These are phyloP conservation scores for Turritopsis dohrnii DNA, from an alignment of 30 jellyfish, hydroid and myxozoan genomes.

Conservation along the genomic window DNA sequence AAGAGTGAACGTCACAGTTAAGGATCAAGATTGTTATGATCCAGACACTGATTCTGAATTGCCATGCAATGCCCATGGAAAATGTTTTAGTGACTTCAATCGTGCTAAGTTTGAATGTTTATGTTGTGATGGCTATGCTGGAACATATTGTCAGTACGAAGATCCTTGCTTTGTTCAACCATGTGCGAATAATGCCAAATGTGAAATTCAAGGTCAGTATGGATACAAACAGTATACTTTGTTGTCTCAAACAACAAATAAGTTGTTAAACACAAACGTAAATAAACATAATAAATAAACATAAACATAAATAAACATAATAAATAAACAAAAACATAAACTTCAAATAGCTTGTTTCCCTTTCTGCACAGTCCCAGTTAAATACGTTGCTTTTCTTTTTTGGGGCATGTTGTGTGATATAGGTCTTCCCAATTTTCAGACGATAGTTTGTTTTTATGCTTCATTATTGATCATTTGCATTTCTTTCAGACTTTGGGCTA, in stretches of 20 bases:
- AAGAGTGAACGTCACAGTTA: conserved; percentile 82
- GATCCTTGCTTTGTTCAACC: conserved; percentile 84
- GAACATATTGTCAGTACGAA: conserved; percentile 79
- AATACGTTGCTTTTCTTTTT: not conserved
- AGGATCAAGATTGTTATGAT: conserved; percentile 62
- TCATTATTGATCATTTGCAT: not conserved
- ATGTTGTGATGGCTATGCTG: conserved; percentile 80
- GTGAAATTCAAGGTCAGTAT: conserved; percentile 33
- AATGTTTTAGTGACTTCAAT: conserved; percentile 68
- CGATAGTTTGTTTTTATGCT: too few relatives aligned
- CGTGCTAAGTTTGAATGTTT: conserved; percentile 47
- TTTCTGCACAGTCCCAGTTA: too few relatives aligned
- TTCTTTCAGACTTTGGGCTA: conserved; percentile 19
- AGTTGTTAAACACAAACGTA: not conserved
- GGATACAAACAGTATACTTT: too few relatives aligned
- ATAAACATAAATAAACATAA: too few relatives aligned
- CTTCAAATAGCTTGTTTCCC: too few relatives aligned
- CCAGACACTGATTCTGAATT: conserved; percentile 16
- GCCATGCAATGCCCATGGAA: conserved; percentile 78
- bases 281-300: too few relatives aligned
- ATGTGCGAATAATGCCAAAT: conserved; percentile 60
- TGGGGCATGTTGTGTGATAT: not conserved
- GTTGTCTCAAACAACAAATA: too few relatives aligned
- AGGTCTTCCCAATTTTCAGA: too few relatives aligned
- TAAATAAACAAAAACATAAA: too few relatives aligned